Conservation (phyloP, 2,888 invertebrate species). For the Apotomis betuletana region DNA sequence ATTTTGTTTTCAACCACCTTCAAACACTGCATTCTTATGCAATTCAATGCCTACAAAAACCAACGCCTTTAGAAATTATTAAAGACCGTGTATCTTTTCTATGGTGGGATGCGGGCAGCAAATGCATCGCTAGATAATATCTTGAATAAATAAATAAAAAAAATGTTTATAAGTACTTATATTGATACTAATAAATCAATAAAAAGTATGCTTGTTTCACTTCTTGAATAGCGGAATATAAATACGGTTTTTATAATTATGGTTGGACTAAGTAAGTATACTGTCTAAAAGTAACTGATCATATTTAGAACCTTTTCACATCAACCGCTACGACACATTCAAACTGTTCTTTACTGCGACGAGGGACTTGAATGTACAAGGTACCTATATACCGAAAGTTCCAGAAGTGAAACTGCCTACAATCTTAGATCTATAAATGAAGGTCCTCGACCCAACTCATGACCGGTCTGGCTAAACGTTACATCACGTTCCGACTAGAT, state of each 20-base stretch:
- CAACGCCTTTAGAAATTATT: background rate
- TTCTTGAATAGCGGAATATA: background rate
- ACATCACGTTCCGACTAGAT: slow-evolving; percentile 38
- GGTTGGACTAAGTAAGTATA: too few relatives aligned
- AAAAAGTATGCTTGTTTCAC: slow-evolving; percentile 1
- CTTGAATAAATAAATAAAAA: slow-evolving; percentile 20
- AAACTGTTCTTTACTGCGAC: too few relatives aligned
- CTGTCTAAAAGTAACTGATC: too few relatives aligned
- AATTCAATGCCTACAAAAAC: slow-evolving; percentile 34
- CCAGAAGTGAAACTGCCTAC: background rate
- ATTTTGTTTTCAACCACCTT: slow-evolving; percentile 27
- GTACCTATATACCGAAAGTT: background rate
- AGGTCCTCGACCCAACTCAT: slow-evolving; percentile 62
- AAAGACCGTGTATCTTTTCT: slow-evolving; percentile 13
- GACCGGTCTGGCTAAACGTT: slow-evolving; percentile 74
- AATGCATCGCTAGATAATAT: slow-evolving; percentile 18
- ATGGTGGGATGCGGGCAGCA: slow-evolving; percentile 26
- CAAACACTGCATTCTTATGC: slow-evolving; percentile 13
- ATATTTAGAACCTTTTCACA: too few relatives aligned
- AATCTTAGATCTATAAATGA: slow-evolving; percentile 34
- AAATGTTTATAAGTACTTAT: background rate
- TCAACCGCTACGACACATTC: too few relatives aligned
- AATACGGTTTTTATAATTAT: too few relatives aligned
- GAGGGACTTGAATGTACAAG: too few relatives aligned
- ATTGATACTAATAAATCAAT: background rate